Evolutionary conservation across 2,797 vertebrate genomes (phyloP), one percentile per base, ranked within the genome.

Genomic region (Liparis tanakae): DNA sequence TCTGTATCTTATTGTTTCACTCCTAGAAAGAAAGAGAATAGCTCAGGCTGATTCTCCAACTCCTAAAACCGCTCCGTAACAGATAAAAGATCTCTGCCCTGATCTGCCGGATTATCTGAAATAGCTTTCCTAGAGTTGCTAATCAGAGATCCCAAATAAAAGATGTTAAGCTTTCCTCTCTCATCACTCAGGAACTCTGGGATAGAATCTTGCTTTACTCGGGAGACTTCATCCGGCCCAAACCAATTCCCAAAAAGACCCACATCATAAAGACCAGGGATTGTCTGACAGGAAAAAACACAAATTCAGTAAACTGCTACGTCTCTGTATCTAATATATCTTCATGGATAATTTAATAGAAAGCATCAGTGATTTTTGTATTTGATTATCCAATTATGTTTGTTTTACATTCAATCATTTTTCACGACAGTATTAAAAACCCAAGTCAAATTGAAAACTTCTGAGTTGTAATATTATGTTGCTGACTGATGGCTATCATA

Each of bases 241-340:
- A 36, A 58, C 37, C 37, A 7, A 44, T 57, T 53, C 62, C 34
- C 15, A n/a, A 61, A 60, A 20, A 34, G 33, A 20, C 57, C 34
- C 8, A 30, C 51, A 50, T 22, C 18, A 36, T 10, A 36, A 74
- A 60, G 17, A 54, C 18, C 3, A 54, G 9, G 30, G 61, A 13
- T 12, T 43, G 41, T 43, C 41, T 30, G 25, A 30, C 25, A 30
- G 4, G 25, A 30, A 30, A 30, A 30, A 30, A 30, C 25, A 64
- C 55, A 85, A 65, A 85, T 57, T 76, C 56, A 46, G 57, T 43
- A 15, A 71, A 43, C 44, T 18, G 44, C 18, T 58, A n/a, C 30
- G 59, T 37, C 55, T 34, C 55, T 55, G 67, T 56, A 55, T 14
- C 55, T 57, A 57, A 81, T 73, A 87, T 86, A 89, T 76, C 15